Evolutionary conservation across 2,113 vertebrate species (phyloP), one percentile per base, ranked within the genome.

Genomic region (Calidris pugnax): DNA sequence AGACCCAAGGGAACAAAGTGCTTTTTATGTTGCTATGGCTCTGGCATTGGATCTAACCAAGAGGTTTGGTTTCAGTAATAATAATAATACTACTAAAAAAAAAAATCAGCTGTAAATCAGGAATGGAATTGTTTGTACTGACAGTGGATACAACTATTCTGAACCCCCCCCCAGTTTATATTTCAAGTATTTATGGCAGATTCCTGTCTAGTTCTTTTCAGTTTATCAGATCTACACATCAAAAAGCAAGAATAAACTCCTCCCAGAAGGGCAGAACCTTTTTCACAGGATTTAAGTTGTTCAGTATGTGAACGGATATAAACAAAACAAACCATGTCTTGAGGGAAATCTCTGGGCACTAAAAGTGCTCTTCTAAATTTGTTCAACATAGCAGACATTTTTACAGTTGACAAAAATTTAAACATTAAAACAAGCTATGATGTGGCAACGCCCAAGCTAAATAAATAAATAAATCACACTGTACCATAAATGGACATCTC

Each of bases 311-410:
- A 96, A 94, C 2, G 0, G 67, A 82, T 30, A 94, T 77, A 87
- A 96, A 83, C 80, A 90, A 96, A 95, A 90, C 77, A 89, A 94
- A 78, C 45, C 7, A 67, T 22, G 62, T 90, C 89, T 82, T 87
- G 45, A 85, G 86, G 82, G 85, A 96, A 89, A 81, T 76, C 33
- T 95, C 73, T 41, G 50, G 82, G 79, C 78, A 78, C 69, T 33
- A n/a, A 69, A 85, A 95, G 86, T 4, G 26, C 77, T 89, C 74
- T 93, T 92, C 87, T 90, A 89, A 95, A 95, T 86, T 84, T 94
- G 87, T 91, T 68, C 83, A 85, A 82, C 82, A 89, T 95, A 76
- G 78, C 85, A 88, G 74, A 91, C 85, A 63, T 96, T 95, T 96
- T 72, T 95, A 80, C 35, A 95, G 86, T 60, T 50, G 27, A 93